These are phyloP conservation scores for Lophochroa leadbeateri DNA, from an alignment of 2,113 vertebrate genomes.

Conservation along the genomic window DNA sequence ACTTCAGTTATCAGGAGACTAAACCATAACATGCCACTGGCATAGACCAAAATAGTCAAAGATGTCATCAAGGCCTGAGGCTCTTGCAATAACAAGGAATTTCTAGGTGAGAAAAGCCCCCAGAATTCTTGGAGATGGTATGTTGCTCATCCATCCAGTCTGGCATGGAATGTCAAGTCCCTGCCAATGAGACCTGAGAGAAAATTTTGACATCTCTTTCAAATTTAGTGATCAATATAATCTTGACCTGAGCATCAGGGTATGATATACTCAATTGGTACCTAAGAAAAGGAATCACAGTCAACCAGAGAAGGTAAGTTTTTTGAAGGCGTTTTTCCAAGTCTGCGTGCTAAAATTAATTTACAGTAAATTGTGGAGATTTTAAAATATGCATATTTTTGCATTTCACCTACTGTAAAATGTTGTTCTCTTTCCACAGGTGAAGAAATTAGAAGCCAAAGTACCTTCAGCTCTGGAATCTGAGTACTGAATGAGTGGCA, in stretches of 20 bases:
- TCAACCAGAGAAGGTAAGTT: neutral
- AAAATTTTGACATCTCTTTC: neutral
- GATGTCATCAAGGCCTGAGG: neutral
- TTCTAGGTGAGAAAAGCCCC: neutral
- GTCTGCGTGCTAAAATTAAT: neutral
- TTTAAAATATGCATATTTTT: neutral
- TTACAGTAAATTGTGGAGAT: neutral
- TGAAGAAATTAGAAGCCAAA: neutral
- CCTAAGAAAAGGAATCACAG: neutral
- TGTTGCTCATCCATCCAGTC: neutral
- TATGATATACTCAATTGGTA: neutral
- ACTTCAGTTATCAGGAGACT: neutral
- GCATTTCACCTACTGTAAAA: neutral
- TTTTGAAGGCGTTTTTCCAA: neutral
- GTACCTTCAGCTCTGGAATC: neutral
- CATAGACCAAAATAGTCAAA: constrained; percentile 13
- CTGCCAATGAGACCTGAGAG: neutral
- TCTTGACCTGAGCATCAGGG: neutral
- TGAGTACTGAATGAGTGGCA: neutral
- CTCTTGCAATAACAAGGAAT: neutral
- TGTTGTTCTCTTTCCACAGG: neutral
- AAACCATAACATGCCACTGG: neutral
- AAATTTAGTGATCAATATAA: neutral
- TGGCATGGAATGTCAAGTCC: neutral
- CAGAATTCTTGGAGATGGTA: neutral